Evolutionary conservation across 2,888 invertebrate species (phyloP).

Genomic region (Gandaritis pyraliata): DNA sequence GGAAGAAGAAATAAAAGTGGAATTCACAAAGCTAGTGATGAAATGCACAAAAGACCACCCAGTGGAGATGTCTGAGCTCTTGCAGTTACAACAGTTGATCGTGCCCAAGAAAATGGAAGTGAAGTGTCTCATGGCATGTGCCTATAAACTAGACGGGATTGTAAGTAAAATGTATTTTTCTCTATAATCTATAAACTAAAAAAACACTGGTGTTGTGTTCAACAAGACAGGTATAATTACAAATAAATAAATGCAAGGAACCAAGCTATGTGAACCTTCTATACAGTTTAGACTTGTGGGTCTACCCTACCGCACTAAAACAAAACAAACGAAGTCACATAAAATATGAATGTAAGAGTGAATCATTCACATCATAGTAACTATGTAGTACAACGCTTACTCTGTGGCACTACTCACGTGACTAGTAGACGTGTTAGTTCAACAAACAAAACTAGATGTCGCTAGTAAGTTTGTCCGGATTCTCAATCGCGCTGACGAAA

Average conservation of each 20-base stretch:
- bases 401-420: slow-evolving; percentile 21
- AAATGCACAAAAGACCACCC: slow-evolving; percentile 61
- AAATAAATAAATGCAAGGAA: no score
- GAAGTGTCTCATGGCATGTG: slow-evolving; percentile 78
- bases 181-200: no score
- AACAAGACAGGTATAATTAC: no score
- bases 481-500: slow-evolving; percentile 20
- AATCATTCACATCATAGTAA: background rate
- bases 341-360: no score
- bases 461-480: slow-evolving; percentile 3
- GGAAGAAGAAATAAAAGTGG: slow-evolving; percentile 64
- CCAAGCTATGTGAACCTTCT: no score
- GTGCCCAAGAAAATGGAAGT: slow-evolving; percentile 69
- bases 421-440: background rate
- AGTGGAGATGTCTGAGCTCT: slow-evolving; percentile 62
- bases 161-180: slow-evolving; percentile 52
- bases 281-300: no score
- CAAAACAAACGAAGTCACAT: no score
- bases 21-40: slow-evolving; percentile 61
- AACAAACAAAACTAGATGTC: slow-evolving; percentile 7
- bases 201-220: no score
- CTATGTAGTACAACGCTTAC: slow-evolving; percentile 8
- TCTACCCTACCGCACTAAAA: no score
- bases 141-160: slow-evolving; percentile 65
- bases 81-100: slow-evolving; percentile 55